These are phyloP conservation scores for Carabus problematicus DNA, from an alignment of 2,888 invertebrate genomes.

Conservation along the genomic window DNA sequence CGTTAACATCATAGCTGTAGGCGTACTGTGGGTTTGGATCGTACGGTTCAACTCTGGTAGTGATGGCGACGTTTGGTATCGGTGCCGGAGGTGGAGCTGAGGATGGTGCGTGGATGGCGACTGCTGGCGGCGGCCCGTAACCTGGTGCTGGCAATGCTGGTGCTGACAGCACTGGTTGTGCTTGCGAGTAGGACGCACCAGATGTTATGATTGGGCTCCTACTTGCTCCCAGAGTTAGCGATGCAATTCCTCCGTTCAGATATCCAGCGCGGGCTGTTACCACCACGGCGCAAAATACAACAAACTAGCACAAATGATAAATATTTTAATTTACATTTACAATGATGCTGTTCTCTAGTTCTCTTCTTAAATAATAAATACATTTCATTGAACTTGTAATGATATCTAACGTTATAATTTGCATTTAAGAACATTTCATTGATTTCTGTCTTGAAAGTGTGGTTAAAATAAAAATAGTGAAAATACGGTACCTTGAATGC, in stretches of 20 bases:
- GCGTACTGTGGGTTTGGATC: slow-evolving; percentile 57
- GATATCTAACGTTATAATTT: neutral
- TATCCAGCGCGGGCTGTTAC: slow-evolving; percentile 42
- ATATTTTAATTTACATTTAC: slow-evolving; percentile 5
- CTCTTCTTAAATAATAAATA: neutral
- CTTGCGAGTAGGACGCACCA: slow-evolving; percentile 1
- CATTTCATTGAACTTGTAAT: neutral
- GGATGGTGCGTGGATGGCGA: slow-evolving; percentile 38
- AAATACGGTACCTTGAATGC: slow-evolving; percentile 29
- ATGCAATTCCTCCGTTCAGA: slow-evolving; percentile 42
- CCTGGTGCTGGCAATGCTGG: slow-evolving; percentile 34
- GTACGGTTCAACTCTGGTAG: slow-evolving; percentile 53
- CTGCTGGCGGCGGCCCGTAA: slow-evolving; percentile 33
- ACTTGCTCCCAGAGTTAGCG: slow-evolving; percentile 21
- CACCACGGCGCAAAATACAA: slow-evolving; percentile 44
- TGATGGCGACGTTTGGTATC: slow-evolving; percentile 41
- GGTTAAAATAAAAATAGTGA: neutral
- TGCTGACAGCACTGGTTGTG: neutral
- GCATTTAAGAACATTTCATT: neutral
- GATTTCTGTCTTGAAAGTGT: neutral
- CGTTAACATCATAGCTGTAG: slow-evolving; percentile 57
- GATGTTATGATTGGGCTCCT: slow-evolving; percentile 33
- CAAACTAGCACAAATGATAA: slow-evolving; percentile 42
- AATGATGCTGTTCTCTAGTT: neutral
- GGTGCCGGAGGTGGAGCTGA: slow-evolving; percentile 31